These are phyloP conservation scores for Leptopilina boulardi DNA, from an alignment of 1,140 invertebrate genomes.

Conservation along the genomic window DNA sequence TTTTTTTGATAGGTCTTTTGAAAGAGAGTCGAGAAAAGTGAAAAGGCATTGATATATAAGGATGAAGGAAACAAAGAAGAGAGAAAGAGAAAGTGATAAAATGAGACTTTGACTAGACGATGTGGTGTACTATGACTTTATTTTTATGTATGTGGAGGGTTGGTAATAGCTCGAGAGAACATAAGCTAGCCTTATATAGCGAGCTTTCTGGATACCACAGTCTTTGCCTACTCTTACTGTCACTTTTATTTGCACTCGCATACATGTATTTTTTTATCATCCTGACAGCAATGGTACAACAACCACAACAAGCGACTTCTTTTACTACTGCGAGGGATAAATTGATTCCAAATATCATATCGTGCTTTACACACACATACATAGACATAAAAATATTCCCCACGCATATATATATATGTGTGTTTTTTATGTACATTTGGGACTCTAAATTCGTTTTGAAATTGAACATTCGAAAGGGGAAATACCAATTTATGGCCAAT, in stretches of 20 bases:
- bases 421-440: background rate
- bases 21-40: constrained; percentile 43
- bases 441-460: background rate
- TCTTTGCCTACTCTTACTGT: constrained; percentile 52
- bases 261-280: constrained; percentile 59
- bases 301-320: constrained; percentile 35
- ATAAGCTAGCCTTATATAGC: constrained; percentile 60
- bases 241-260: constrained; percentile 57
- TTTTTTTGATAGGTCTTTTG: constrained; percentile 21
- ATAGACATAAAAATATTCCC: background rate
- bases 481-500: too few species aligned
- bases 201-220: constrained; percentile 41
- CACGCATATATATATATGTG: background rate
- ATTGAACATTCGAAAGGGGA: background rate
- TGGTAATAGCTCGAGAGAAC: constrained; percentile 61
- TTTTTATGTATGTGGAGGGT: constrained; percentile 58
- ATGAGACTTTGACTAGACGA: constrained; percentile 23
- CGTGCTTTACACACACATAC: background rate
- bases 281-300: constrained; percentile 37
- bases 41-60: constrained; percentile 40
- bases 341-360: constrained; percentile 25
- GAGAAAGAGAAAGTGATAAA: constrained; percentile 17
- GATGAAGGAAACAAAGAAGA: constrained; percentile 36
- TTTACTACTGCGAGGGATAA: background rate
- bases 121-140: constrained; percentile 50